phyloP scores from a whole-genome alignment of 35 echinoderm and acorn worm genomes.

The Heliocidaris erythrogramma region DNA sequence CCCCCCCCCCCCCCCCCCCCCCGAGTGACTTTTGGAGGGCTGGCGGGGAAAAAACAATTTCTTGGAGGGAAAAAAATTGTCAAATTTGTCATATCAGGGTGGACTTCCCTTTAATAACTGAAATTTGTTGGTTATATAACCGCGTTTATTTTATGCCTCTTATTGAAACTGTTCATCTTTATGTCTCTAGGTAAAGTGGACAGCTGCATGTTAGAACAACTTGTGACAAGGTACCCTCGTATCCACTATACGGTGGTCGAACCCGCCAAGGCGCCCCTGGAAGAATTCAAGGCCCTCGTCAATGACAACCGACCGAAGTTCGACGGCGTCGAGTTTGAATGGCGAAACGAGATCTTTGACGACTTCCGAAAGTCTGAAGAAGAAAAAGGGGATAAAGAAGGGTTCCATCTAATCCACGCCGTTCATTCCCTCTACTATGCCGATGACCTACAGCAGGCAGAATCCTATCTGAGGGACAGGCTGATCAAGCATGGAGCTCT shows the following conservation, averaged over 20 bases:
- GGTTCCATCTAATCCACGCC: not conserved
- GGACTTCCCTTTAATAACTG: no score
- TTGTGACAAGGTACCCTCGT: constrained; percentile 13
- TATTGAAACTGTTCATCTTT: not conserved
- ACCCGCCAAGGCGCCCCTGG: constrained; percentile 18
- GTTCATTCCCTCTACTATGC: constrained; percentile 36
- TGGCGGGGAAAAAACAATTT: no score
- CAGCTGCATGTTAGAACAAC: constrained; percentile 13
- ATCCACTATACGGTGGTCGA: constrained; percentile 28
- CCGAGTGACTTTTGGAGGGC: no score
- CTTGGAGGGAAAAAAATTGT: no score
- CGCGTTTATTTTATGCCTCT: not conserved
- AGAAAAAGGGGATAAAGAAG: not conserved
- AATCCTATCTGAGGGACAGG: not conserved
- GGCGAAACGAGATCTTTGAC: constrained; percentile 32
- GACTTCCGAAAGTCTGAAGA: not conserved
- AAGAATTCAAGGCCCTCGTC: constrained; percentile 2
- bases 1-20: no score
- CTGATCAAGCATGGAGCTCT: not conserved
- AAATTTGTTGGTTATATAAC: no score
- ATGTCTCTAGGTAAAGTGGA: constrained; percentile 14
- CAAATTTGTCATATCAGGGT: no score
- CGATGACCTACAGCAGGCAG: constrained; percentile 6
- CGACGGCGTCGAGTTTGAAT: not conserved
- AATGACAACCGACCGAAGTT: not conserved